These are phyloP conservation scores for Darevskia mixta DNA, from an alignment of 2,797 vertebrate species.

Conservation along the genomic window DNA sequence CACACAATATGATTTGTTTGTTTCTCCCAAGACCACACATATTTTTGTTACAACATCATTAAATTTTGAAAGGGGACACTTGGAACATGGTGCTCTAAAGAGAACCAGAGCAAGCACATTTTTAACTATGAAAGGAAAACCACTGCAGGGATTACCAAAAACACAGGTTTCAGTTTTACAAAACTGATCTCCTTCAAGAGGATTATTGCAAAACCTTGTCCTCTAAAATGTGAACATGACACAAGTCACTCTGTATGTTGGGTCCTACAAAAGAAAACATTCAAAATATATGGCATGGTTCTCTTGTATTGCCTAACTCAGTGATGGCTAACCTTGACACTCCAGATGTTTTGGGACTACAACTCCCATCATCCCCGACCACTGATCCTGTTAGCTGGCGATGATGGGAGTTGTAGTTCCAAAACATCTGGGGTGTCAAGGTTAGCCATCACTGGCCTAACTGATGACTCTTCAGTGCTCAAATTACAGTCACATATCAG, in stretches of 20 bases:
- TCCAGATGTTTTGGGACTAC: too few species aligned
- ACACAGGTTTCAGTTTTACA: not conserved
- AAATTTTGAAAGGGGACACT: constrained; percentile 24
- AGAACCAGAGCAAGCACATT: constrained; percentile 7
- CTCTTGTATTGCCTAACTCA: not conserved
- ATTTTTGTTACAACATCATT: not conserved
- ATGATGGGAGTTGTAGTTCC: too few species aligned
- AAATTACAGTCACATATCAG: not conserved
- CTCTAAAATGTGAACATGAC: not conserved
- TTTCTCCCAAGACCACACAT: not conserved
- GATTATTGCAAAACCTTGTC: not conserved
- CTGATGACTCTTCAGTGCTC: not conserved
- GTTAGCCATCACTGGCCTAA: too few species aligned
- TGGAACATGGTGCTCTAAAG: constrained; percentile 7
- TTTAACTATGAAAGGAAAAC: not conserved
- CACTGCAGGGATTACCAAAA: not conserved
- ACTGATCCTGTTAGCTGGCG: too few species aligned
- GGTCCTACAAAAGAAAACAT: not conserved
- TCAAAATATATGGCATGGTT: not conserved
- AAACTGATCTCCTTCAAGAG: not conserved
- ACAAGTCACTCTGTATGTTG: not conserved
- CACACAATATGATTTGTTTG: not conserved
- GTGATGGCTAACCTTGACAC: too few species aligned
- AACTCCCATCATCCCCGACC: too few species aligned
- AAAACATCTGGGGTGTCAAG: too few species aligned